A percentile compares a stretch with the other conserved stretches of the same genome.
Conservation (phyloP, 2,113 vertebrate species). For the Elgaria multicarinata region DNA sequence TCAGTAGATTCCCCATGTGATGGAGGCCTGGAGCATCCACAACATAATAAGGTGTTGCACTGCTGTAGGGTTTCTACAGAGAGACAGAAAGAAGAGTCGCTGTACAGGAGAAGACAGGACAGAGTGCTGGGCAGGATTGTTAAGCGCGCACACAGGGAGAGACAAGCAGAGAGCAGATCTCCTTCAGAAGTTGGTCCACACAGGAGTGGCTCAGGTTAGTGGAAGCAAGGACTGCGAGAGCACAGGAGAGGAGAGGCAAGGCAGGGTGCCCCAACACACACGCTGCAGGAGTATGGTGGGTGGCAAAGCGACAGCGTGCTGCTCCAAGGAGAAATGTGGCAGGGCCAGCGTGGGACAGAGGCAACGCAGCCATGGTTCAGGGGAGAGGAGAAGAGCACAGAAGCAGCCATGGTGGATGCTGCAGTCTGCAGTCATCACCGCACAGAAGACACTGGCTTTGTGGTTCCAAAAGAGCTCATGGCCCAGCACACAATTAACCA, state of each 20-base stretch:
- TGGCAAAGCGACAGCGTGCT: neutral
- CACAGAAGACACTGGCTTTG: neutral
- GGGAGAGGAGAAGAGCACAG: neutral
- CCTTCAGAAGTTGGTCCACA: neutral
- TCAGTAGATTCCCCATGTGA: too few relatives aligned
- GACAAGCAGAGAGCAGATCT: neutral
- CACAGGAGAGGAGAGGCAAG: neutral
- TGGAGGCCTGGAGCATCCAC: too few relatives aligned
- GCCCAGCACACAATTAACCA: neutral
- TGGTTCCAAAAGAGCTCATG: neutral
- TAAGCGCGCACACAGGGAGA: neutral
- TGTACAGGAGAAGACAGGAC: neutral
- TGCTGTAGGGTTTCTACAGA: too few relatives aligned
- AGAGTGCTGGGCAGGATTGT: neutral
- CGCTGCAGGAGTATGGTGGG: neutral
- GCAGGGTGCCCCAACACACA: neutral
- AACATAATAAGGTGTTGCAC: rapidly evolving
- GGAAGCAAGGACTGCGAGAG: neutral
- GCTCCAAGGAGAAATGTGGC: neutral
- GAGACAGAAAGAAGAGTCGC: neutral
- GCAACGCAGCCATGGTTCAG: neutral
- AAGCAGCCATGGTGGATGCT: neutral
- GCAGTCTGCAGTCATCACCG: rapidly evolving
- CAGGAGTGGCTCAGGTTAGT: neutral
- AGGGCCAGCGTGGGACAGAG: neutral